A percentile compares a stretch with the other conserved stretches of the same genome.
Conservation (phyloP, 2,113 vertebrate species). For the Ellobius talpinus region DNA sequence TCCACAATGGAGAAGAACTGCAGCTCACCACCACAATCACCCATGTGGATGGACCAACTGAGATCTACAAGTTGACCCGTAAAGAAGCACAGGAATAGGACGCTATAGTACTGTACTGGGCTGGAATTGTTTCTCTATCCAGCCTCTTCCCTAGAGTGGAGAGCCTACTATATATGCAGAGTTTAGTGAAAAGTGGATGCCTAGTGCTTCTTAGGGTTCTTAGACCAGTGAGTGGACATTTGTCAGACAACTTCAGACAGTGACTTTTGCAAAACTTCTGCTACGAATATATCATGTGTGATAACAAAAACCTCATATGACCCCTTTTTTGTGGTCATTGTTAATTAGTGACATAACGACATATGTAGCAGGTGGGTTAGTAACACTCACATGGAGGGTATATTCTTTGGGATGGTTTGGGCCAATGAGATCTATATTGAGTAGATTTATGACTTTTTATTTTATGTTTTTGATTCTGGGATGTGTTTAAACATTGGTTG, state of each 20-base stretch:
- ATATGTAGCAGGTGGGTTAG: constrained; percentile 68
- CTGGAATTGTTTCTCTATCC: constrained; percentile 44
- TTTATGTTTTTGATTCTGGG: constrained; percentile 73
- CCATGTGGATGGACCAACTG: constrained; percentile 94
- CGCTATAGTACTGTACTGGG: not conserved
- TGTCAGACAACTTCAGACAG: constrained; percentile 77
- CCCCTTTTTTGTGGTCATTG: constrained; percentile 61
- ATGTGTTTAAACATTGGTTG: constrained; percentile 71
- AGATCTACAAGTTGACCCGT: constrained; percentile 96
- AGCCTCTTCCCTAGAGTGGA: not conserved
- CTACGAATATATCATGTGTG: constrained; percentile 28
- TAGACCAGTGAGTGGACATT: constrained; percentile 58
- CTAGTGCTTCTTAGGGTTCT: constrained; percentile 27
- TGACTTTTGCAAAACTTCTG: constrained; percentile 76
- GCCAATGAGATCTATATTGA: constrained; percentile 42
- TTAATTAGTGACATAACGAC: constrained; percentile 65
- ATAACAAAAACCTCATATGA: constrained; percentile 55
- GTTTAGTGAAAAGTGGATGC: not conserved
- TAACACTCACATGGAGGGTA: constrained; percentile 46
- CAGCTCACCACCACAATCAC: constrained; percentile 98
- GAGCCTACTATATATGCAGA: not conserved
- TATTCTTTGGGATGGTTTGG: constrained; percentile 64
- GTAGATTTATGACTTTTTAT: constrained; percentile 71
- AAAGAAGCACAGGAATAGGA: constrained; percentile 95
- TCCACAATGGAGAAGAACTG: constrained; percentile 94